A percentile compares a stretch with the other conserved stretches of the same genome.
Conservation (phyloP, 2,888 invertebrate species). For the Spodoptera picta region DNA sequence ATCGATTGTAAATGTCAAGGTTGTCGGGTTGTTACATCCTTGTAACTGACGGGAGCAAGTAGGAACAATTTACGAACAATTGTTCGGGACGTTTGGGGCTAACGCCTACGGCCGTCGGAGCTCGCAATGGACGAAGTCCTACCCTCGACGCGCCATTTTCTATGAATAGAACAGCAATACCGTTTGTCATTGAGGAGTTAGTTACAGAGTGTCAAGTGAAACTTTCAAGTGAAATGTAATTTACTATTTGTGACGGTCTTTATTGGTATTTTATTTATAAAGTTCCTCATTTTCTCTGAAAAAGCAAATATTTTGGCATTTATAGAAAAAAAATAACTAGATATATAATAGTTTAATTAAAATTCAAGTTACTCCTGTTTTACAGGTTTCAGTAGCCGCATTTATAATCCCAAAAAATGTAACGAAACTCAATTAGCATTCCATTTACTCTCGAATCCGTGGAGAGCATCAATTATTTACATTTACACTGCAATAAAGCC, state of each 20-base stretch:
- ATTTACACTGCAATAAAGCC: conserved; percentile 62
- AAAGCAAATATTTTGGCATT: too few species aligned
- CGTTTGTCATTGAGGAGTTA: conserved; percentile 11
- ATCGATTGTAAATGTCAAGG: conserved; percentile 56
- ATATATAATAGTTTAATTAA: too few species aligned
- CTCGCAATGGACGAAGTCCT: conserved; percentile 51
- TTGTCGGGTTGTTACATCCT: conserved; percentile 47
- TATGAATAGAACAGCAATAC: conserved; percentile 53
- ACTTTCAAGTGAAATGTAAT: too few species aligned
- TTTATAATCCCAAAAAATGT: too few species aligned
- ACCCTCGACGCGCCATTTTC: conserved; percentile 34
- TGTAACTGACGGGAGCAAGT: conserved; percentile 51
- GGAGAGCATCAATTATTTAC: conserved; percentile 65
- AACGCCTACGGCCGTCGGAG: conserved; percentile 62
- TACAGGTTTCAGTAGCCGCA: too few species aligned
- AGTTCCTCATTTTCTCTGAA: too few species aligned
- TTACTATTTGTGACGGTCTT: too few species aligned
- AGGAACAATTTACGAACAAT: conserved; percentile 64
- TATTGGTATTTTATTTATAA: too few species aligned
- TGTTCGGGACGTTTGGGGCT: conserved; percentile 64
- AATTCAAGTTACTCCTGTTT: too few species aligned
- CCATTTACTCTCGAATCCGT: conserved; percentile 23
- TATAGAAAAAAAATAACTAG: too few species aligned
- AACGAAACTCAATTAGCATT: conserved; percentile 9
- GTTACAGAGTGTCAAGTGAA: conserved; percentile 3